Base-by-base conservation (phyloP, 1,140 invertebrate genomes). In the Drosophila repletoides region DNA sequence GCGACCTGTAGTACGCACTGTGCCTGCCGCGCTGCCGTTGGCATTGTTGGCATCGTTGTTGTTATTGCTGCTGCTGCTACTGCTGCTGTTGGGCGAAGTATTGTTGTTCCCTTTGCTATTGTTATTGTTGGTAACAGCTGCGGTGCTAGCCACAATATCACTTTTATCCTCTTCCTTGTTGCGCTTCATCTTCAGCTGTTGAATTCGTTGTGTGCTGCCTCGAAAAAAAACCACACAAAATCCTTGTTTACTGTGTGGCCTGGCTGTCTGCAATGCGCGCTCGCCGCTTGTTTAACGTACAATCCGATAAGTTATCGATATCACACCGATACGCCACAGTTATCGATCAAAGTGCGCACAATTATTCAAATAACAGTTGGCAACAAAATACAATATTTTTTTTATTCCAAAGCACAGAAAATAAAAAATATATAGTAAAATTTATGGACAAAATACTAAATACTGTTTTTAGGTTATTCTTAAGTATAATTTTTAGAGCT, bases 1-100 rank as follows among this genome's bases (percentile, higher is more conserved):
- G 7, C 88, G 88, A 10, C 88, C 88, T 7, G 88, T 89, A 4
- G 88, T 89, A 10, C 88, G 84, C 10, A 89, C 84, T 19, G 48
- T 48, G 29, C 64, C 55, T 5, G 68, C 41, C 14, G 55, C 5
- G 51, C 43, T 21, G 55, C 33, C 19, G 12, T 17, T 34, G 28
- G 41, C 0, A 24, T 6, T 10, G 26, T 24, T 21, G 31, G 19
- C 7, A 31, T 31, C 14, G 28, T 10, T 14, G 40, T 3, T 24
- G 28, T 26, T 24, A 43, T 43, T 21, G 15, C 14, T 1, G 15
- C 14, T 24, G 10, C 5, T 22, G 12, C 40, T 34, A 34, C 10
- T 29, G 5, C 24, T 5, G 60, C n/a, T 36, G 46, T 38, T 28
- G 10, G 55, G 29, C 5, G 56, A 33, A 28, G 10, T 6, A 7